Evolutionary conservation across 2,888 invertebrate species (phyloP), one percentile per base, ranked within the genome.

Genomic region (Sycophila texana): DNA sequence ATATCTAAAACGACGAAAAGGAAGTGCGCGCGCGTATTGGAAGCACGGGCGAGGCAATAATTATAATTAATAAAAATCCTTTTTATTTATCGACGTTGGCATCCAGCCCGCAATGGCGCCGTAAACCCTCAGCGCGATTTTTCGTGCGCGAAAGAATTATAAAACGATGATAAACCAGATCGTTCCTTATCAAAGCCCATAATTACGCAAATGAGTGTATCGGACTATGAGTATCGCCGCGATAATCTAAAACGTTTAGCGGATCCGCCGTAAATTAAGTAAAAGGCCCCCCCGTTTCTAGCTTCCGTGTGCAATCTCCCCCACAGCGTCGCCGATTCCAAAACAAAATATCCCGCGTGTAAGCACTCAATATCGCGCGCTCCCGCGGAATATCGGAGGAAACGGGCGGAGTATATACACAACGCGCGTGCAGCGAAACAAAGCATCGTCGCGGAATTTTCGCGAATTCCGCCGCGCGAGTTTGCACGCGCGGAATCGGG

Each of bases 391-490:
- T 39, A 55, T 65, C 74, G 47, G 13, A 47, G n/a, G n/a, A 26
- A 26, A 26, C 26, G 26, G 26, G 26, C 3, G 3, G 26, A 2
- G 26, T 3, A 26, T 26, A 26, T n/a, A n/a, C n/a, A n/a, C n/a
- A 30, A 5, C 30, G 22, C 13, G 16, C 57, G 26, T 58, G 26
- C 20, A 57, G 13, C 49, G 51, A 30, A 49, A 30, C 55, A 5
- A 4, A 39, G 82, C 80, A 71, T 68, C 78, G 74, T 68, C 78
- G 66, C 82, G 82, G 81, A 82, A 83, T 84, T 39, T 39, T 83
- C 82, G 82, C 51, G 53, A 84, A 82, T 82, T 39, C 10, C 80
- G 81, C 30, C 61, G 79, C 81, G 73, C 78, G 61, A 39, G 10
- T 74, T 61, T 30, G 61, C 49, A 22, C 57, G 71, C 51, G 16